Conservation (phyloP, 2,797 vertebrate species). For the Anguilla anguilla region DNA sequence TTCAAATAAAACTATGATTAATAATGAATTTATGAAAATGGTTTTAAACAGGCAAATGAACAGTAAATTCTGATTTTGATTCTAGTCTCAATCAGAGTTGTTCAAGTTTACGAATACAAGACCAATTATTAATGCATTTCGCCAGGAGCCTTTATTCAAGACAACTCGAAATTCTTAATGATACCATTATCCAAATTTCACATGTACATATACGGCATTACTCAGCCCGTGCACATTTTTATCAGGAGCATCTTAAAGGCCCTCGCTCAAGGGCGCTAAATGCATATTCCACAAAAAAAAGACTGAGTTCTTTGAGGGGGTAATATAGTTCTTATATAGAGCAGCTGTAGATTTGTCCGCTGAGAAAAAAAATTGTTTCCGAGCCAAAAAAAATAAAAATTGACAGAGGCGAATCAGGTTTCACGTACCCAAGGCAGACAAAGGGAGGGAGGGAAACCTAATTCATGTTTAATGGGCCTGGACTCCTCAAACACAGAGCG, state of each 20-base stretch:
- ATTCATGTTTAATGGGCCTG: conserved; percentile 49
- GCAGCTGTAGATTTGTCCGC: neutral
- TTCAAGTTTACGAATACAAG: neutral
- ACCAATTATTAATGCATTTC: neutral
- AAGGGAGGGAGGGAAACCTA: neutral
- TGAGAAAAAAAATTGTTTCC: neutral
- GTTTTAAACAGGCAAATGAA: neutral
- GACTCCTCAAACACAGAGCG: conserved; percentile 34
- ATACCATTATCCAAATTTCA: neutral
- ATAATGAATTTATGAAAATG: neutral
- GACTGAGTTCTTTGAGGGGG: neutral
- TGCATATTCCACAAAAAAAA: neutral
- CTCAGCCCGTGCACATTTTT: neutral
- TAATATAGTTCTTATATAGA: neutral
- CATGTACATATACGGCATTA: neutral
- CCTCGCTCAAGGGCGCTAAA: neutral
- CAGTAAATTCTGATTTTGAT: neutral
- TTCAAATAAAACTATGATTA: neutral
- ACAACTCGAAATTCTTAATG: neutral
- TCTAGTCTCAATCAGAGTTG: neutral
- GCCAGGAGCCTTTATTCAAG: neutral
- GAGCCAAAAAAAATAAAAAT: neutral
- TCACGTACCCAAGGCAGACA: conserved; percentile 7
- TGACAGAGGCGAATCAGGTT: neutral
- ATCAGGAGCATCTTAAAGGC: neutral